A percentile compares a stretch with the other conserved stretches of the same genome.
These are phyloP conservation scores for Cyprinodon brontotheroides DNA, from an alignment of 2,113 vertebrate species.

Conservation along the genomic window DNA sequence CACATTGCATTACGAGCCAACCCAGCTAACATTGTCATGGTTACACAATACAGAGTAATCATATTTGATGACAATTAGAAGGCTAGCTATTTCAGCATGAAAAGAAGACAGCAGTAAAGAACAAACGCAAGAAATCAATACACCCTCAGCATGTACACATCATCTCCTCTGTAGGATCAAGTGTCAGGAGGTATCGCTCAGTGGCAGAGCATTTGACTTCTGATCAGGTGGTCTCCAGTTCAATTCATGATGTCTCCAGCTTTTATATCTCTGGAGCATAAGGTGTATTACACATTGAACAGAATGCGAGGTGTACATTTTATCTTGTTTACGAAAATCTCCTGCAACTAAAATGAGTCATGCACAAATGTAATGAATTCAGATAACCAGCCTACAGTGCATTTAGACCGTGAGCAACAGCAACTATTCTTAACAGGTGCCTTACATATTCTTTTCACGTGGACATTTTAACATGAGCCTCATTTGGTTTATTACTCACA, in stretches of 20 bases:
- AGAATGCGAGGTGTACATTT: rapidly evolving
- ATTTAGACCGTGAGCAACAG: neutral
- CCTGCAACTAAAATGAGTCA: neutral
- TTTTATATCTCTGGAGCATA: neutral
- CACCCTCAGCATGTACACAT: neutral
- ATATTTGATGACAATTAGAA: conserved; percentile 73
- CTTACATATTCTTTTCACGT: neutral
- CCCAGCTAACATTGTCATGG: conserved; percentile 73
- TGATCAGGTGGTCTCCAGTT: conserved; percentile 84
- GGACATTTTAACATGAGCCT: conserved; percentile 7
- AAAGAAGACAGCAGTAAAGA: neutral
- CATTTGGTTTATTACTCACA: neutral
- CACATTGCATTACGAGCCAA: conserved; percentile 68
- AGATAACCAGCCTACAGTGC: neutral
- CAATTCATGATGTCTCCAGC: conserved; percentile 82
- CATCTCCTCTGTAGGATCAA: no score
- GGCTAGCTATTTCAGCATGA: conserved; percentile 20
- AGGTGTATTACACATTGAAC: neutral
- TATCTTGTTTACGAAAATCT: conserved; percentile 10
- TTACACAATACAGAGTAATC: conserved; percentile 77
- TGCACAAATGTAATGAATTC: neutral
- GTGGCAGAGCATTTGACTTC: conserved; percentile 88
- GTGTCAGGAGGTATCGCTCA: conserved; percentile 81
- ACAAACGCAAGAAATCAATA: neutral
- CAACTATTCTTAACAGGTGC: neutral